Evolutionary conservation across 2,888 invertebrate genomes (phyloP), one percentile per base, ranked within the genome.

Genomic region (Caenorhabditis sp.): DNA sequence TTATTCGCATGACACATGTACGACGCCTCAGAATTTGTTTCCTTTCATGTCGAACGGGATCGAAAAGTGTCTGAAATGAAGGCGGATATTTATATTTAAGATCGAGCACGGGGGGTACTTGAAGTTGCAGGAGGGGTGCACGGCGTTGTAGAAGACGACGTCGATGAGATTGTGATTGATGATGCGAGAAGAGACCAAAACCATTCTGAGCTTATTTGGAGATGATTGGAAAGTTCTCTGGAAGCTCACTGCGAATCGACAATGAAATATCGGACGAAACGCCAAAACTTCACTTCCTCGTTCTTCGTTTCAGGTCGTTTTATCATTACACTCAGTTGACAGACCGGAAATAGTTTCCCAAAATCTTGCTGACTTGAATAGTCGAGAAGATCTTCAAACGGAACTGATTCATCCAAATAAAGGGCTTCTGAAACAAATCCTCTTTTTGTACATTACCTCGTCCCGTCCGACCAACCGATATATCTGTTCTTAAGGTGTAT

Each of bases 321-420:
- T 5, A 76, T 20, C 11, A 53, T 65, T 30, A 76, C 58, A 15
- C 63, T 76, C 13, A 76, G 20, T 41, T 73, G 77, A 27, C 77
- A 77, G n/a, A 52, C 77, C 17, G 71, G 59, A 11, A 77, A 72
- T 22, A 35, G 15, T 8, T 61, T 65, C 3, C 61, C 55, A 11
- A 65, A 55, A 2, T 72, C 50, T n/a, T 55, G 50, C 11, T 53
- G 43, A 13, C 37, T 50, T n/a, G 48, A 59, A 50, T 48, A 46
- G 22, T 66, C 39, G 27, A 63, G 43, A 7, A 77, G 24, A 15
- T 61, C 61, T 9, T 65, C 39, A 26, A 56, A 37, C 2, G 46
- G n/a, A 26, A 77, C 61, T 3, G 66, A 66, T n/a, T 77, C 77
- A n/a, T 77, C 77, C 0, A 77, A 50, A 39, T 72, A 71, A 5